These are phyloP conservation scores for Apotomis capreana DNA, from an alignment of 2,888 invertebrate genomes.

Conservation along the genomic window DNA sequence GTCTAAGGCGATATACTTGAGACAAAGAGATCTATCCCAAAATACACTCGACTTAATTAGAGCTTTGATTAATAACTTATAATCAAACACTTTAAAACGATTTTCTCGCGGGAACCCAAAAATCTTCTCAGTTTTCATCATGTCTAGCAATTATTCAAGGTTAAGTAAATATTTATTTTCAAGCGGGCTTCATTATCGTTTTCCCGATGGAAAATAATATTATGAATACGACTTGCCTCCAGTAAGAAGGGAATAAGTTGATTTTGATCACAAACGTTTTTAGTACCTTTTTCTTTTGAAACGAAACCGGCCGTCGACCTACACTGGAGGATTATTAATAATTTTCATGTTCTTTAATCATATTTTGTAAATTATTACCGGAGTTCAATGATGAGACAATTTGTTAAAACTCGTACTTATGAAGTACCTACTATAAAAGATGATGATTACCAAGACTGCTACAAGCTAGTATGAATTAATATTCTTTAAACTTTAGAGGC, in stretches of 20 bases:
- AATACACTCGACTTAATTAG: too few species aligned
- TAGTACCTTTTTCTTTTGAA: background rate
- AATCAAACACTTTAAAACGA: background rate
- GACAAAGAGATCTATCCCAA: too few species aligned
- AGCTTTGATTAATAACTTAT: background rate
- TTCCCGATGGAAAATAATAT: background rate
- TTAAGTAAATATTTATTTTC: background rate
- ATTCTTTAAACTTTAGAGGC: too few species aligned
- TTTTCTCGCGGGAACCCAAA: background rate
- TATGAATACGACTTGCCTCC: background rate
- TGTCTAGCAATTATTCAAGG: background rate
- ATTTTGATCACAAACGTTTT: background rate
- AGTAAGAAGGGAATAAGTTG: background rate
- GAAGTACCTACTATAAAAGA: background rate
- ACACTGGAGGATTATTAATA: background rate
- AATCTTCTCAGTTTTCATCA: background rate
- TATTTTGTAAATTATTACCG: background rate
- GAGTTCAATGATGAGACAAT: background rate
- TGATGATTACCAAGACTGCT: too few species aligned
- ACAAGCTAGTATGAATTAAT: too few species aligned
- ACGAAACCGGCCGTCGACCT: background rate
- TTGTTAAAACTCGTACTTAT: background rate
- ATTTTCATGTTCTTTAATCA: background rate
- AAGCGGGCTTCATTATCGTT: background rate
- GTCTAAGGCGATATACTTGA: too few species aligned